These are phyloP conservation scores for Dendrolimus punctatus DNA, from an alignment of 1,140 invertebrate species.

Conservation along the genomic window DNA sequence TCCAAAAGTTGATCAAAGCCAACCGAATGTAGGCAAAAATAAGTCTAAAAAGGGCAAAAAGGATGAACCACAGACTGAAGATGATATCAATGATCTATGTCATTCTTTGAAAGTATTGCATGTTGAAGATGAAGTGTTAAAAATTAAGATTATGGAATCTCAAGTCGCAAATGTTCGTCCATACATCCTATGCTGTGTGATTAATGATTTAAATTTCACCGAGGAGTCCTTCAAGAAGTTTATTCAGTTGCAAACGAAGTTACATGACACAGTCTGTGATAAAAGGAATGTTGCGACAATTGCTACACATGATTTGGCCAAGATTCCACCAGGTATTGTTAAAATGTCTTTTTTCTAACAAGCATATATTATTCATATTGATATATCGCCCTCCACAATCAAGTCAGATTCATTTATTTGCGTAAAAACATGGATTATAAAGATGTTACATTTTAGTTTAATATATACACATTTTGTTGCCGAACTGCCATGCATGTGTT, in stretches of 20 bases:
- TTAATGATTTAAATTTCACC: conserved; percentile 78
- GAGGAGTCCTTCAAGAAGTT: conserved; percentile 82
- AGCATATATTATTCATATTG: neutral
- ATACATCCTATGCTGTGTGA: conserved; percentile 82
- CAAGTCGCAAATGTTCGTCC: conserved; percentile 76
- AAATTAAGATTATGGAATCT: conserved; percentile 71
- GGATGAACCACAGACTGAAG: conserved; percentile 42
- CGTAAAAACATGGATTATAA: too few species aligned
- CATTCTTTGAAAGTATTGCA: conserved; percentile 71
- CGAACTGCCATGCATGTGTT: too few species aligned
- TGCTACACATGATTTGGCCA: conserved; percentile 85
- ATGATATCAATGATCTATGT: conserved; percentile 34
- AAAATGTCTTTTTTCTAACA: conserved; percentile 2
- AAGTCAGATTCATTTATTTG: too few species aligned
- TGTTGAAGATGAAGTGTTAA: conserved; percentile 69
- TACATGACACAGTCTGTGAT: conserved; percentile 85
- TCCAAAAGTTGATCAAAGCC: conserved; percentile 50
- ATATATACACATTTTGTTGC: too few species aligned
- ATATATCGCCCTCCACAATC: neutral
- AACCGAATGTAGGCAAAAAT: conserved; percentile 41
- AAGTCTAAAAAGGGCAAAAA: conserved; percentile 70
- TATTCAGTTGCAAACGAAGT: conserved; percentile 84
- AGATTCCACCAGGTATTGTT: conserved; percentile 69
- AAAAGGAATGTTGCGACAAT: conserved; percentile 85
- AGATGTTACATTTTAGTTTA: too few species aligned